Percentiles rank a stretch among this genome's conserved stretches.
Conservation (phyloP, 2,888 invertebrate species). For the Napeogenes sylphis region DNA sequence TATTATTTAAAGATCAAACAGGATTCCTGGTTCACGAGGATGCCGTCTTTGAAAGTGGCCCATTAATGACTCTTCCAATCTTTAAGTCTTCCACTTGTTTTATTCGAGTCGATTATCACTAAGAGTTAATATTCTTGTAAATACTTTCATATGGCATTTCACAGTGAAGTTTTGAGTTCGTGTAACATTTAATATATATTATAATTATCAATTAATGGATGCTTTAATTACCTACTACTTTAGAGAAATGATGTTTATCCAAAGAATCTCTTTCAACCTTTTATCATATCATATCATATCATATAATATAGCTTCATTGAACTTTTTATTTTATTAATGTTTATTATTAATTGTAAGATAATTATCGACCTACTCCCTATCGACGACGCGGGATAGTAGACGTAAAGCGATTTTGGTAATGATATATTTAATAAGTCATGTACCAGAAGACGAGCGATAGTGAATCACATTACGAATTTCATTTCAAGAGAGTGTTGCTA, state of each 20-base stretch:
- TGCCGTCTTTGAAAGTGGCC: slow-evolving; percentile 69
- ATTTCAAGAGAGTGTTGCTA: slow-evolving; percentile 39
- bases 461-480: slow-evolving; percentile 25
- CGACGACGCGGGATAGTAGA: slow-evolving; percentile 52
- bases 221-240: slow-evolving; percentile 1
- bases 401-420: slow-evolving; percentile 31
- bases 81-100: not conserved
- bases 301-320: not conserved
- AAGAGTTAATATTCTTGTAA: not conserved
- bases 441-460: slow-evolving; percentile 32
- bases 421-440: slow-evolving; percentile 13
- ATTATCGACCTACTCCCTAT: slow-evolving; percentile 56
- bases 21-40: slow-evolving; percentile 73
- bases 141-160: not conserved
- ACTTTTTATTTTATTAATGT: slow-evolving; percentile 4
- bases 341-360: slow-evolving; percentile 25
- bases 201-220: not conserved
- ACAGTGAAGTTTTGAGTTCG: not conserved
- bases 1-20: slow-evolving; percentile 72
- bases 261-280: slow-evolving; percentile 21
- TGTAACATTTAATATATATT: not conserved
- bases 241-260: slow-evolving; percentile 13
- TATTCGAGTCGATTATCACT: not conserved
- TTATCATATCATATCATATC: too few species aligned
- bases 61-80: slow-evolving; percentile 38